Base-by-base conservation (phyloP, 2,888 invertebrate genomes). In the Thera britannica region DNA sequence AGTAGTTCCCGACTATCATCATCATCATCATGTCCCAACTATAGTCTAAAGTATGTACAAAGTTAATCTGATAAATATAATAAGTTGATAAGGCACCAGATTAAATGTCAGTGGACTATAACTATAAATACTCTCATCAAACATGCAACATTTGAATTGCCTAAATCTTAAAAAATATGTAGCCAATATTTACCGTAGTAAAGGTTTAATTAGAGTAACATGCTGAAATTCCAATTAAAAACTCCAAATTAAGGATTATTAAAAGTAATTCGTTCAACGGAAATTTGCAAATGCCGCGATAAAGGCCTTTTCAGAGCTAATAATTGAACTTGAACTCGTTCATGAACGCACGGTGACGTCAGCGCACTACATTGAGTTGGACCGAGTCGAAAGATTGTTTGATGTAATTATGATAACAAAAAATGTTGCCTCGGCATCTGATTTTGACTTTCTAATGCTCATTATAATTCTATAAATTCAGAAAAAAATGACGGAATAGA, bases 291-390 rank as follows among this genome's bases (percentile, higher is more conserved):
- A 46, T 38, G 58, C 48, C 36, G 23, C 59, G 8, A 48, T 59
- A 54, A 46, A 58, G 38, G 57, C 36, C 67, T 67, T 70, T 70
- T 69, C 56, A 2, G 23, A 23, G 44, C 69, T 66, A 67, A 71
- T 70, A 62, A 67, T 68, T 49, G 67, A 57, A 75, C 74, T 72
- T 65, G 41, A 75, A 78, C 74, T 72, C 65, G 76, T 75, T 67
- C 6, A 70, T 73, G 70, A 62, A 9, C 62, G 55, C 23, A 62
- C 62, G 54, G 51, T 67, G 63, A 57, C 58, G 65, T 72, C 72
- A 3, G 23, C 9, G 3, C 2, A 51, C 51, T 3, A 34, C 8
- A 8, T 34, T 34, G 2, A 52, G 8, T 34, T 52, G 34, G 9
- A 52, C 34, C 8, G 8, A 52, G 34, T 52, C 34, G 8, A 51